Evolutionary conservation across 2,797 vertebrate genomes (phyloP), one percentile per base, ranked within the genome.

Genomic region (Tenualosa thibaudeaui): DNA sequence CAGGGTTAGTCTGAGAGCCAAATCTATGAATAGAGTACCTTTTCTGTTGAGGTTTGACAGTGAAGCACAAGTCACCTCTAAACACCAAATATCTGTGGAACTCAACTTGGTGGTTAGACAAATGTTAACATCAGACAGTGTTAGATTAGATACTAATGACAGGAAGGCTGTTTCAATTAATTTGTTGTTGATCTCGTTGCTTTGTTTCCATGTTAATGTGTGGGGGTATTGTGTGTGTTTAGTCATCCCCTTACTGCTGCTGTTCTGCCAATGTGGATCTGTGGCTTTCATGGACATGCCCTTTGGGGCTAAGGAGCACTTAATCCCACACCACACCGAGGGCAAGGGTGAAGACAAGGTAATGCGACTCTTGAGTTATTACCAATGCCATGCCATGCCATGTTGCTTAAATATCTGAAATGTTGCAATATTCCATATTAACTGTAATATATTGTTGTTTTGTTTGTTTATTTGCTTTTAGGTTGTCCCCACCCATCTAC

Each of bases 241-340:
- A 99, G 98, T 99, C 75, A 71, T 97, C n/a, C 97, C 96, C 0
- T 90, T 97, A 19, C 81, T 98, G 1, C 86, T 99, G 89, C 88
- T 99, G 85, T 90, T 95, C 82, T 98, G 97, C 90, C 95, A 93
- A 1, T 97, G 94, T 65, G 95, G 96, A 81, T 91, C 93, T 87
- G 89, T 81, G 54, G 50, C 88, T 22, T 98, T 99, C 78, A 93
- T 89, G 0, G 96, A 96, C 12, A n/a, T 96, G 49, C 94, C 94
- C 9, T 94, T 93, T 81, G 93, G 91, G 1, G 93, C 94, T 0
- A 96, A 96, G 89, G 96, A 96, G 0, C 93, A 96, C 84, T 89
- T 99, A 84, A 96, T 95, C 4, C 91, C 94, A 5, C 98, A 98
- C 93, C 96, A 97, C 89, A 97, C 95, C 0, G 98, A 99, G 93